Percentiles rank a stretch among this genome's conserved stretches.
These are phyloP conservation scores for Onthophagus taurus DNA, from an alignment of 1,140 invertebrate genomes.

Conservation along the genomic window DNA sequence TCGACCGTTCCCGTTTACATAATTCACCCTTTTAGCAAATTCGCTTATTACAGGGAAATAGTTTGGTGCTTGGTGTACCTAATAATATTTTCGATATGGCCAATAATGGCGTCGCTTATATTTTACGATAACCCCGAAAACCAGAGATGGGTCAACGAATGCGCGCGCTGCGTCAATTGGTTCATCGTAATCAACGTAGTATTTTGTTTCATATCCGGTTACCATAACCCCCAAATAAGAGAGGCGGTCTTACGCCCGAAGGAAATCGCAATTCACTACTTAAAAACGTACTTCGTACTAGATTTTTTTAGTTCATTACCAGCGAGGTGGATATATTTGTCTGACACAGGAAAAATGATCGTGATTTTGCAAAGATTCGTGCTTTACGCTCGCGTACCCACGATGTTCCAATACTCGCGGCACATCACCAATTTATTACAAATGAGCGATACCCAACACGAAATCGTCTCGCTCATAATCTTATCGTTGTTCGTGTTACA, in stretches of 20 bases:
- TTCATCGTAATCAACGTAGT: slow-evolving; percentile 10
- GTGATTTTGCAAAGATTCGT: background rate
- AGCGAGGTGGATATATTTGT: background rate
- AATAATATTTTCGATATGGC: slow-evolving; percentile 13
- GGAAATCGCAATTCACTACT: slow-evolving; percentile 11
- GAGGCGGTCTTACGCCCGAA: slow-evolving; percentile 12
- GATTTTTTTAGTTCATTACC: slow-evolving; percentile 10
- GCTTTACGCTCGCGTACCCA: slow-evolving; percentile 4
- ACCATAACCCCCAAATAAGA: slow-evolving; percentile 8
- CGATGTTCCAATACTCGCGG: slow-evolving; percentile 11
- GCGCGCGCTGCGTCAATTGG: background rate
- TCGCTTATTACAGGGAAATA: slow-evolving; percentile 10
- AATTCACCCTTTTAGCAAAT: slow-evolving; percentile 17
- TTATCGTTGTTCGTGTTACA: slow-evolving; percentile 11
- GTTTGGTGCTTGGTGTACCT: slow-evolving; percentile 14
- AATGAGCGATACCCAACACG: slow-evolving; percentile 7
- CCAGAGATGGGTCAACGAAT: background rate
- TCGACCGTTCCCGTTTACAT: slow-evolving; percentile 6
- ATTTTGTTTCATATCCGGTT: slow-evolving; percentile 15
- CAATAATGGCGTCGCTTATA: slow-evolving; percentile 12
- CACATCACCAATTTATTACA: slow-evolving; percentile 7
- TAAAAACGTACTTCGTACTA: slow-evolving; percentile 15
- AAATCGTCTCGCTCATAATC: slow-evolving; percentile 10
- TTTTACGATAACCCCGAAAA: background rate
- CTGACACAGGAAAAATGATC: background rate